These are phyloP conservation scores for Drosophila willistoni DNA, from an alignment of 1,140 invertebrate genomes.

Conservation along the genomic window DNA sequence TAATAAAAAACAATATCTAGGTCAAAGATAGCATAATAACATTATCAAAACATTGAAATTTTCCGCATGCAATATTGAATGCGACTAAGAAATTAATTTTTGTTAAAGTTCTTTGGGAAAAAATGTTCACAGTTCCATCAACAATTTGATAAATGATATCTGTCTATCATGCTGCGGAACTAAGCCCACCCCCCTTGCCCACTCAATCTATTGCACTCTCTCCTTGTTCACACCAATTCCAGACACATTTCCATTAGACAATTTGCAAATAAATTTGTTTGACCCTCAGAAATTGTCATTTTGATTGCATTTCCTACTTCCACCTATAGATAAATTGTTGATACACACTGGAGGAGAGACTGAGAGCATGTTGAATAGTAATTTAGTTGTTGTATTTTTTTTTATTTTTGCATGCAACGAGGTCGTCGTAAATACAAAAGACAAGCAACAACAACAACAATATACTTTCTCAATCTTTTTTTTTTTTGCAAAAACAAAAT, in stretches of 20 bases:
- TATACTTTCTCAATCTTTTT: constrained; percentile 13
- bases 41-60: too few relatives aligned
- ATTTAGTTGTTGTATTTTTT: constrained; percentile 38
- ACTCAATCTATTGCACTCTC: not conserved
- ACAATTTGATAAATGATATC: not conserved
- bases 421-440: constrained; percentile 18
- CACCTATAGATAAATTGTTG: constrained; percentile 63
- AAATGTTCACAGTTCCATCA: not conserved
- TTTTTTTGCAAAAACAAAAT: constrained; percentile 50
- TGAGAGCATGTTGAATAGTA: constrained; percentile 46
- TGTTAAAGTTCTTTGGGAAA: not conserved
- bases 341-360: constrained; percentile 44
- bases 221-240: not conserved
- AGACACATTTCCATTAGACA: constrained; percentile 14
- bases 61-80: too few relatives aligned
- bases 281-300: constrained; percentile 70
- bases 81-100: too few relatives aligned
- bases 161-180: constrained; percentile 1
- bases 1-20: too few relatives aligned
- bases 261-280: constrained; percentile 34
- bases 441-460: constrained; percentile 29
- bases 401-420: constrained; percentile 22
- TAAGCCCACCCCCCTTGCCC: not conserved
- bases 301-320: constrained; percentile 63
- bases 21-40: too few relatives aligned